Percentiles rank a stretch among this genome's conserved stretches.
Conservation (phyloP, 2,797 vertebrate genomes). For the Borostomias antarcticus region DNA sequence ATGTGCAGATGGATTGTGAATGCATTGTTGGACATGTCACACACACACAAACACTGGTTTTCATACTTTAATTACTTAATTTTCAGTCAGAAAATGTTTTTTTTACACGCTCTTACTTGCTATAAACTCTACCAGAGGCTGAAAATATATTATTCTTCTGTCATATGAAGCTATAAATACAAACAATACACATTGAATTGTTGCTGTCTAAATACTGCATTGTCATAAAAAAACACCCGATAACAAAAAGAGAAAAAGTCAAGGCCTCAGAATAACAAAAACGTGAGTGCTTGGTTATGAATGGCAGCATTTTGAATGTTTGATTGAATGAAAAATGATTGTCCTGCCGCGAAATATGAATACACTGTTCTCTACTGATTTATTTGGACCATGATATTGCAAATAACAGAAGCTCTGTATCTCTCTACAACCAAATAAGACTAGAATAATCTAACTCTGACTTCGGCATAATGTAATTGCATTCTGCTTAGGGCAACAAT, state of each 20-base stretch:
- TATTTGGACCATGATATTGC: neutral
- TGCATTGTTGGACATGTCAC: neutral
- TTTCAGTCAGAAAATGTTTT: conserved; percentile 41
- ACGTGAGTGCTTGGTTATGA: neutral
- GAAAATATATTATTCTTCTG: conserved; percentile 76
- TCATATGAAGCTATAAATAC: conserved; percentile 69
- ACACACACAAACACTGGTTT: neutral
- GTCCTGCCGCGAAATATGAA: too few relatives aligned
- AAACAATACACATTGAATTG: conserved; percentile 29
- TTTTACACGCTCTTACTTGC: conserved; percentile 25
- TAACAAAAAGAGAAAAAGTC: conserved; percentile 14
- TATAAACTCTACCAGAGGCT: conserved; percentile 29
- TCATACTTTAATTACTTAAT: conserved; percentile 31
- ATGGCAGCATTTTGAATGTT: neutral
- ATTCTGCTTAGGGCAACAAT: neutral
- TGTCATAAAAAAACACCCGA: conserved; percentile 56
- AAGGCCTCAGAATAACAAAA: neutral
- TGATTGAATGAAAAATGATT: neutral
- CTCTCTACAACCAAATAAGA: neutral
- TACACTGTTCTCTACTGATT: neutral
- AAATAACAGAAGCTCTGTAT: neutral
- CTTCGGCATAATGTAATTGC: neutral
- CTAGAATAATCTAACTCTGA: neutral
- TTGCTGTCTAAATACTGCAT: conserved; percentile 42
- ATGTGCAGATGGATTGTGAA: neutral